Base-by-base conservation (phyloP, 1,140 invertebrate genomes). In the Daktulosphaira vitifoliae region DNA sequence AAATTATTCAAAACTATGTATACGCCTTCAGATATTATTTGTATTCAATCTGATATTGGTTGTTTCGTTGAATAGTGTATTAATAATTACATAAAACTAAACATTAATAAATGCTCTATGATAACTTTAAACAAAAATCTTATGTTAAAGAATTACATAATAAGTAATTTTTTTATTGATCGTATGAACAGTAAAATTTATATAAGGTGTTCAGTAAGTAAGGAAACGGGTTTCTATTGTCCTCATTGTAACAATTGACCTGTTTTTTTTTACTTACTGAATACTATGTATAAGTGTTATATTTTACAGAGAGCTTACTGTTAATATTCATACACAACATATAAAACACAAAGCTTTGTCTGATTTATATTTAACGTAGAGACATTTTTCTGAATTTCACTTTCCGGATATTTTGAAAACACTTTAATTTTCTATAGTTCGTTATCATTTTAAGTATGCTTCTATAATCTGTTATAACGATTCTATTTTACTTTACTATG, bases 1-100 rank as follows among this genome's bases (percentile, higher is more conserved):
- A 33, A 51, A 51, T 51, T 51, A 51, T 51, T 50, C 9, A n/a
- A 51, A 51, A 5, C 49, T 18, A 26, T 33, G 25, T 1, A 51
- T 26, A 33, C 8, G 0, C 8, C 1, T n/a, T 11, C n/a, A 18
- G n/a, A 16, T 51, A 1, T 8, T 51, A 50, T 9, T 23, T 16
- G 25, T 16, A 1, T 33, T 26, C n/a, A 33, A 33, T 51, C 49
- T 8, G n/a, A 51, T 33, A 25, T 51, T 18, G 25, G 16, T 16
- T 25, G 49, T 51, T 51, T 51, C 3, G n/a, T 51, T 33, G 26
- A 26, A 51, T 51, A 4, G 3, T 29, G 25, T 50, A 25, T 13
- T 26, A n/a, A 22, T 50, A 50, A 3, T 50, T 2, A 3, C 15
- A 50, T 50, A 15, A 26, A 29, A 51, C 6, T 29, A 25, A 29